Evolutionary conservation across 2,797 vertebrate genomes (phyloP).

Genomic region (Macrochelys suwanniensis): DNA sequence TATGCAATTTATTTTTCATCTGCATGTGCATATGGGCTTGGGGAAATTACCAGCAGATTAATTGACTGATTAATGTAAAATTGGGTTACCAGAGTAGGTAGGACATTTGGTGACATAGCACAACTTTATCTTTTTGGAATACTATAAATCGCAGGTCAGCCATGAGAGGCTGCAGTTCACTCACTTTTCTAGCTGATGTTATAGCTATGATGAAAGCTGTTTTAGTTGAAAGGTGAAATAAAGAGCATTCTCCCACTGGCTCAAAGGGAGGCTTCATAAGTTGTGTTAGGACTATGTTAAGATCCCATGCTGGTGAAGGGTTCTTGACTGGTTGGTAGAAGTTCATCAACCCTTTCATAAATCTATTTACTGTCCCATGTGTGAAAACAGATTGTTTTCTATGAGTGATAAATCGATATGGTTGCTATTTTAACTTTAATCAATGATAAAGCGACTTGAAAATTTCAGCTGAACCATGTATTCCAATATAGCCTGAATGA

Average conservation of each 20-base stretch:
- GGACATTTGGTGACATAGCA: too few species aligned
- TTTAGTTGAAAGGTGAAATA: background rate
- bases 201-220: background rate
- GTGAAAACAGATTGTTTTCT: background rate
- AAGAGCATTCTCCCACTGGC: background rate
- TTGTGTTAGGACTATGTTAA: background rate
- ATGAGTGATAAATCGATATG: background rate
- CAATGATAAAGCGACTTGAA: background rate
- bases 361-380: background rate
- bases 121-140: too few species aligned
- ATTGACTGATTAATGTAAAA: background rate
- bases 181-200: background rate
- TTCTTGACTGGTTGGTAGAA: background rate
- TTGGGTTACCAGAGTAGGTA: too few species aligned
- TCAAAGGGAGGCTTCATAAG: background rate
- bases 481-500: too few species aligned
- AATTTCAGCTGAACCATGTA: too few species aligned
- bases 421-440: background rate
- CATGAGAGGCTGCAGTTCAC: background rate
- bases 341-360: background rate
- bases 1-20: background rate
- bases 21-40: background rate
- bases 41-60: background rate
- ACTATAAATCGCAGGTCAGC: too few species aligned
- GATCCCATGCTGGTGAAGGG: background rate